Evolutionary conservation across 2,113 vertebrate species (phyloP), one percentile per base, ranked within the genome.

Genomic region (Formicarius rufipectus): DNA sequence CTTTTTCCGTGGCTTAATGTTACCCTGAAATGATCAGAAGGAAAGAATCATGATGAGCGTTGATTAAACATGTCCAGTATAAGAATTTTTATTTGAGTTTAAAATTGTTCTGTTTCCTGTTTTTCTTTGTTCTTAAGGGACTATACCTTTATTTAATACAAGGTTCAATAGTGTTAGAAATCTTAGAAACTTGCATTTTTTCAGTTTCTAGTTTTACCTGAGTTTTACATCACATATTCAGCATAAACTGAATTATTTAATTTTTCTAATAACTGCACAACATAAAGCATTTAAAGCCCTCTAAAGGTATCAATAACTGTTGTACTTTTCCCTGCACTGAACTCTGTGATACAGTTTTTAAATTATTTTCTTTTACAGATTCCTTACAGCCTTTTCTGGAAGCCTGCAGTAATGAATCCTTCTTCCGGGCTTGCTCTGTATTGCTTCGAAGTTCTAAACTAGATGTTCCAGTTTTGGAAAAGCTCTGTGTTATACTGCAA

Each of bases 401-500:
- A 89, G 97, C 97, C 5, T 99, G 99, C 92, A 98, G 99, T 97
- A 98, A 97, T 4, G 98, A 98, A 47, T 95, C 96, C 13, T 99
- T 99, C 97, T 99, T 99, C 95, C 97, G 33, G 28, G 97, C 98
- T n/a, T 97, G 97, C 50, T 98, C 98, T 12, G 75, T 97, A 49
- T 94, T 99, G 53, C 98, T 99, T 69, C 98, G 95, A 77, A 98
- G 97, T 58, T 97, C 98, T 74, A 98, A 97, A 40, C 93, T 99
- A 78, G 98, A 99, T 89, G 90, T 98, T 60, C 94, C 90, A 5
- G 94, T 98, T 71, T 93, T 99, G 67, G 99, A 99, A 96, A 99
- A 99, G 93, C 96, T 99, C 87, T 98, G 98, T 87, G 98, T 99
- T 91, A 96, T 99, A 59, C 98, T 99, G 24, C 99, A 99, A 97